Evolutionary conservation across 2,113 vertebrate genomes (phyloP), one percentile per base, ranked within the genome.

Genomic region (Dicrurus megarhynchus): DNA sequence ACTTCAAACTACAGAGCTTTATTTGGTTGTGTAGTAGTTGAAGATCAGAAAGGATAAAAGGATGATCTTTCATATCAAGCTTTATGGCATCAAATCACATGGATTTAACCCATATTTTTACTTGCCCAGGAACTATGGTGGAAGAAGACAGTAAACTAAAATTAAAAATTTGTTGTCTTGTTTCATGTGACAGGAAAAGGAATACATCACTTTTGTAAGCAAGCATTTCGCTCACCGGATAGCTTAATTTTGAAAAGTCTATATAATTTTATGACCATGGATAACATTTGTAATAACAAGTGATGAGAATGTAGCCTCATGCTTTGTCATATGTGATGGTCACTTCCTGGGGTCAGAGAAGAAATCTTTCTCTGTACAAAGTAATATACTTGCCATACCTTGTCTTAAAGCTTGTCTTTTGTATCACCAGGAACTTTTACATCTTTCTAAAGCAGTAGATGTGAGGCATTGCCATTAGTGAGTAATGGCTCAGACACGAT

Each of bases 21-120:
- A 89, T 95, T 91, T 97, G 61, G 69, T 90, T 42, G 27, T 28
- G 22, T 46, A 57, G 33, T 44, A 56, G 64, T 15, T 64, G 87
- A 91, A 93, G 95, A 97, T 97, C 95, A 96, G 83, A 60, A 91
- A 82, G 87, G 87, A 95, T 97, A 83, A 95, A 87, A 93, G 30
- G 76, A 90, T 95, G 32, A 94, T 80, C 63, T 77, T 90, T 76
- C 41, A 59, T 70, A 71, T 87, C 47, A 92, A 41, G 92, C 16
- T 93, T 96, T 95, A 87, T 81, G 56, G 8, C 18, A 84, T 67
- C 68, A 71, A 78, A 92, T 86, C 63, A 39, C 53, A 74, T 44
- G 11, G 57, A 42, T 83, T 93, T 90, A 90, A 53, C 68, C 50
- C 80, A 74, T 86, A 55, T 79, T 90, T 85, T 85, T 67, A 85